Base-by-base conservation (phyloP, 2,888 invertebrate species). In the Rugalucina vietnamica region DNA sequence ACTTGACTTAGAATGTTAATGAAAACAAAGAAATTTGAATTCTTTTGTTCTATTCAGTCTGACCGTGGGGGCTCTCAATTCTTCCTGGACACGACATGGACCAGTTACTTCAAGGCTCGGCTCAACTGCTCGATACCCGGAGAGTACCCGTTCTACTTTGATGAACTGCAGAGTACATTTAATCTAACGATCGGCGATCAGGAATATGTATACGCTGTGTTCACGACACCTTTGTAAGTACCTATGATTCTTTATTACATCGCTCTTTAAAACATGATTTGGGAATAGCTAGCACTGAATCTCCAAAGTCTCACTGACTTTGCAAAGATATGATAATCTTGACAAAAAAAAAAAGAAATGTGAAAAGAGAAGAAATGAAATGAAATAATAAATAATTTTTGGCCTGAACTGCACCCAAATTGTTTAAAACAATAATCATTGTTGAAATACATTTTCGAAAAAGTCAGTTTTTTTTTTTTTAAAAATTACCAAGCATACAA, bases 91-190 rank as follows among this genome's bases (percentile, higher is more conserved):
- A 97, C 98, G 90, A 97, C 97, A 89, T 98, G 98, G 98, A 98
- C 98, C 75, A 97, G 98, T 69, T 99, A 98, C 95, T 95, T 98
- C 91, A 99, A 99, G 96, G 97, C 98, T 27, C 96, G 99, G 75
- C 96, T 99, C 74, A 99, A 99, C 95, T 99, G 99, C 95, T 99
- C 98, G 2, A 96, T 99, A 91, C 98, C 98, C 32, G 98, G 98
- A 14, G 87, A 91, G 54, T 94, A 91, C 78, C 99, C 99, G 12
- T 99, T 99, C 95, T 98, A 99, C 96, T 99, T 99, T 95, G 97
- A 99, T 95, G 98, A 99, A 96, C 97, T 99, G 93, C 98, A 98
- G 88, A 89, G 91, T 77, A 93, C 94, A 12, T 93, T 89, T 84
- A 92, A 87, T 78, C 73, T 89, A 32, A 82, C 87, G n/a, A 84